Evolutionary conservation across 2,113 vertebrate genomes (phyloP).

Genomic region (Limanda limanda): DNA sequence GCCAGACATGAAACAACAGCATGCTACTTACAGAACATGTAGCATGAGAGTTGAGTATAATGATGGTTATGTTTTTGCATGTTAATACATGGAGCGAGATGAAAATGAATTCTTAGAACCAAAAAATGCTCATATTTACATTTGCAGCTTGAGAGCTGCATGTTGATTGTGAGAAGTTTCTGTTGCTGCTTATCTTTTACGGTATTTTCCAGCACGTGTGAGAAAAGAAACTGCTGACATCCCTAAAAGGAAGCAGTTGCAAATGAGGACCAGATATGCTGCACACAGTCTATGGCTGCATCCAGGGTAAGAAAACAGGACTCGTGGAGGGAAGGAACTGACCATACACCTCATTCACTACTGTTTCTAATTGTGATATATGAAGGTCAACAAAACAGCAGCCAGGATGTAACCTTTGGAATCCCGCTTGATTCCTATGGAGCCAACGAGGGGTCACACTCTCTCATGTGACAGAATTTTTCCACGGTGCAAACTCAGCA

Average conservation of each 20-base stretch:
- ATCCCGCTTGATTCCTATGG: slow-evolving; percentile 24
- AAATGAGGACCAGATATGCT: slow-evolving; percentile 76
- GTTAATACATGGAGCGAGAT: slow-evolving; percentile 9
- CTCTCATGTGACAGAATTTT: slow-evolving; percentile 70
- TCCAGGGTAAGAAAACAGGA: slow-evolving; percentile 29
- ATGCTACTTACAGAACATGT: not conserved
- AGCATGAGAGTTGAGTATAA: not conserved
- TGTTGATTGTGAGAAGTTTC: slow-evolving; percentile 41
- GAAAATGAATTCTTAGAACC: slow-evolving; percentile 5
- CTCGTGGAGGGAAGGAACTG: slow-evolving; percentile 54
- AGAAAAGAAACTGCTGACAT: slow-evolving; percentile 68
- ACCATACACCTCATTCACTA: slow-evolving; percentile 17
- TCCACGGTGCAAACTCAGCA: slow-evolving; percentile 69
- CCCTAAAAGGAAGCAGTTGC: slow-evolving; percentile 64
- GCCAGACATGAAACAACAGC: not conserved
- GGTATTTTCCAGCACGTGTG: slow-evolving; percentile 65
- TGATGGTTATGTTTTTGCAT: slow-evolving; percentile 30
- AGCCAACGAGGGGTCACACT: slow-evolving; percentile 34
- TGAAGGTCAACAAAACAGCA: slow-evolving; percentile 49
- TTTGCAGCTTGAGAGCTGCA: slow-evolving; percentile 7
- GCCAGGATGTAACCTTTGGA: slow-evolving; percentile 53
- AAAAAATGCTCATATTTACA: slow-evolving; percentile 1
- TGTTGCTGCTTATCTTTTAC: slow-evolving; percentile 54
- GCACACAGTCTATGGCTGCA: slow-evolving; percentile 16
- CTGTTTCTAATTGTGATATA: slow-evolving; percentile 33